Evolutionary conservation across 2,797 vertebrate genomes (phyloP).

Genomic region (Pangasius sanitwongsei): DNA sequence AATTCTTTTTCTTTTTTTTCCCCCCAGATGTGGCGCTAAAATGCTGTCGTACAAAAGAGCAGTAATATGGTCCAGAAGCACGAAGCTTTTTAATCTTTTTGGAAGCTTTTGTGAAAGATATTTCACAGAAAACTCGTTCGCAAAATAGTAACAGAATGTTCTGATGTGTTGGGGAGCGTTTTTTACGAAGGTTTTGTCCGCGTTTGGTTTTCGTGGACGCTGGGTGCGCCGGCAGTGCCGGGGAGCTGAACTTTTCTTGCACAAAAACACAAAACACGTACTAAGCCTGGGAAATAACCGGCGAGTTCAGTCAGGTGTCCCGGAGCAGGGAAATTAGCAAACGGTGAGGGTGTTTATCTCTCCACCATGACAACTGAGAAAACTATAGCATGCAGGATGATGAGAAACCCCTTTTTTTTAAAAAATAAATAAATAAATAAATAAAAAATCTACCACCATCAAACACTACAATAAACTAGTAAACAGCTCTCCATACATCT

Average conservation of each 20-base stretch:
- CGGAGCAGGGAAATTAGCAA: neutral
- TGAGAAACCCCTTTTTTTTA: neutral
- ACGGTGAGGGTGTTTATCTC: neutral
- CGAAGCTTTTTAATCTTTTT: neutral
- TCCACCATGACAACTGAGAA: neutral
- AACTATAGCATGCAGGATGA: neutral
- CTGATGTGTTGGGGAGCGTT: neutral
- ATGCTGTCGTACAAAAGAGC: neutral
- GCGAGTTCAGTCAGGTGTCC: neutral
- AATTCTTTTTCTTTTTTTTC: too few relatives aligned
- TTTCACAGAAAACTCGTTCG: neutral
- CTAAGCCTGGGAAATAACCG: neutral
- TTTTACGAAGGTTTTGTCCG: too few relatives aligned
- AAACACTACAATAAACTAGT: too few relatives aligned
- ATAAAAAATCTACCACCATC: too few relatives aligned
- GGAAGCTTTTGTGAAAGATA: too few relatives aligned
- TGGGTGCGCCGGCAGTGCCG: neutral
- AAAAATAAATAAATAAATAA: too few relatives aligned
- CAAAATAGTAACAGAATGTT: neutral
- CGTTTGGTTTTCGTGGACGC: neutral
- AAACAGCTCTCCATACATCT: neutral
- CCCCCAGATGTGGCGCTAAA: neutral
- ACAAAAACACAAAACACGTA: neutral
- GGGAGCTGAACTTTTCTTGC: neutral
- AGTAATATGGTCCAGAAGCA: neutral